Evolutionary conservation across 2,113 vertebrate species (phyloP).

Genomic region (Mungos mungo): DNA sequence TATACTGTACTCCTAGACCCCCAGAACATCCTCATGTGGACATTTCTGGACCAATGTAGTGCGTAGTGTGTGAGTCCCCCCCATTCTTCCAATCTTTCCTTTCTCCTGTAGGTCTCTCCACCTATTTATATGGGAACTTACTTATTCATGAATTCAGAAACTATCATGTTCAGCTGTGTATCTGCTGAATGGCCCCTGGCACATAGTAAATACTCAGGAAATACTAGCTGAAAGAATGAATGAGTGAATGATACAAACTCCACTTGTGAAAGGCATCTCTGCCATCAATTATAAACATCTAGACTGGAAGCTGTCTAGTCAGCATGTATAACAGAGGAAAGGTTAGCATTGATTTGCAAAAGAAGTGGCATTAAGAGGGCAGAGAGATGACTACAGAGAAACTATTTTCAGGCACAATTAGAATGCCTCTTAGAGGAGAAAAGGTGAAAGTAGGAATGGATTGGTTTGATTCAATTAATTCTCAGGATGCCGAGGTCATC

Average conservation of each 20-base stretch:
- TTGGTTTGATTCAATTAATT: slow-evolving; percentile 62
- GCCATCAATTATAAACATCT: neutral
- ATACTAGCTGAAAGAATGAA: neutral
- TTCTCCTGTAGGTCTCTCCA: neutral
- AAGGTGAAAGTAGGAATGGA: slow-evolving; percentile 43
- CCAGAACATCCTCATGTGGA: neutral
- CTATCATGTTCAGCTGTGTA: neutral
- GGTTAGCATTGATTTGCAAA: neutral
- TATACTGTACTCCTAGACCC: neutral
- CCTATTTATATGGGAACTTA: neutral
- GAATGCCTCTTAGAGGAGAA: slow-evolving; percentile 44
- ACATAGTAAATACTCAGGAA: neutral
- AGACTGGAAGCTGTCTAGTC: neutral
- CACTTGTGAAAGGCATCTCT: neutral
- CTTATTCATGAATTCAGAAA: neutral
- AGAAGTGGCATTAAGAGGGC: neutral
- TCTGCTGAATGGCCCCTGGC: neutral
- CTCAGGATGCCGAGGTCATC: slow-evolving; percentile 1
- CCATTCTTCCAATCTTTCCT: neutral
- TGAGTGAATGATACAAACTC: neutral
- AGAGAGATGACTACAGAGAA: neutral
- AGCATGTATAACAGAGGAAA: neutral
- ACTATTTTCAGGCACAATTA: slow-evolving; percentile 56
- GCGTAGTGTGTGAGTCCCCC: neutral
- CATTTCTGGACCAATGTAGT: neutral